A percentile compares a stretch with the other conserved stretches of the same genome.
These are phyloP conservation scores for Allochrocebus solatus DNA, from an alignment of 2,797 vertebrate species.

Conservation along the genomic window DNA sequence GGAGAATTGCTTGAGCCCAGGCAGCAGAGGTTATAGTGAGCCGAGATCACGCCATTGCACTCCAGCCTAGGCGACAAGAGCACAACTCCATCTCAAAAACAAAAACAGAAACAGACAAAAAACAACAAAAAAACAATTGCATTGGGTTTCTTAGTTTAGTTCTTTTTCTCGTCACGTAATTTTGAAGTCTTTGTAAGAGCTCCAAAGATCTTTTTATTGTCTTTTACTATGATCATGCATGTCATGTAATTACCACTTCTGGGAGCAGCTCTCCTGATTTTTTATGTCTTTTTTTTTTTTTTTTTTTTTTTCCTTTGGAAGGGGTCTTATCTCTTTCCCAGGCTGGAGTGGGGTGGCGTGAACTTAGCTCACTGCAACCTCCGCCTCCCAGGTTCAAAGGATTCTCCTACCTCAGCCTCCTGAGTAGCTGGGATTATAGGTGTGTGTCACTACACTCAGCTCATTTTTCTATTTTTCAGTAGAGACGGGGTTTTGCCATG, in stretches of 20 bases:
- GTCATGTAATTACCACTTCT: background rate
- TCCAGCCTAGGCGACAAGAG: background rate
- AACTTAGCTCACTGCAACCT: background rate
- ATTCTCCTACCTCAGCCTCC: background rate
- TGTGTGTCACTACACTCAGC: background rate
- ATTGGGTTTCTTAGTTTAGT: background rate
- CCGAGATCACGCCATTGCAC: accelerated
- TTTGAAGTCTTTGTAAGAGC: background rate
- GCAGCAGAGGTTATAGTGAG: accelerated
- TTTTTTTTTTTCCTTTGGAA: background rate
- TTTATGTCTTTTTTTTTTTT: background rate
- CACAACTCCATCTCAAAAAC: background rate
- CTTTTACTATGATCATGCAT: background rate
- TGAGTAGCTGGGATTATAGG: background rate
- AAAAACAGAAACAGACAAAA: too few relatives aligned
- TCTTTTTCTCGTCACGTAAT: background rate
- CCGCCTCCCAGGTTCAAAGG: background rate
- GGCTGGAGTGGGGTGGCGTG: background rate
- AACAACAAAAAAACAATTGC: background rate
- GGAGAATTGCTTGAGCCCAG: background rate
- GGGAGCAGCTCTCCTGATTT: background rate
- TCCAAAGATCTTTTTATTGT: background rate
- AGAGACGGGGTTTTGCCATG: accelerated
- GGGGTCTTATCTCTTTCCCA: background rate
- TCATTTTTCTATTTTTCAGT: background rate